Evolutionary conservation across 2,888 invertebrate species (phyloP), one percentile per base, ranked within the genome.

Genomic region (Meliscaeva auricollis): DNA sequence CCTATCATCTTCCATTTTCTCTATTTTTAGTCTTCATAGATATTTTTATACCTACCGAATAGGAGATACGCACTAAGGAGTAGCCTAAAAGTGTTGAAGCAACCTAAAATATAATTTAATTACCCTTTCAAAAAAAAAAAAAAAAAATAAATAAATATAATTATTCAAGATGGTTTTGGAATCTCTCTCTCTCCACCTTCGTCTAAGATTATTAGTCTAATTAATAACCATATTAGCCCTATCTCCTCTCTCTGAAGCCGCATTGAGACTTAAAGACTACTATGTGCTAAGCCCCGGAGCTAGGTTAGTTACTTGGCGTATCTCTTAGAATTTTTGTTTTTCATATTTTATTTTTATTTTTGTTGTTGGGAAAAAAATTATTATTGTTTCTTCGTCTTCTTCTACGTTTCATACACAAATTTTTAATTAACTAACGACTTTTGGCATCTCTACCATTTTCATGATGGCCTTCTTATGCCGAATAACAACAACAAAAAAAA

Each of bases 341-440:
- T 44, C 35, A 9, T 17, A 32, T 11, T 35, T 32, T 69, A 52
- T 58, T 50, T 9, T 70, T 58, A 68, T 22, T 22, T 32, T 48
- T 62, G 11, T 62, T 62, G 13, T 6, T 22, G 9, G 11, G 3
- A n/a, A 35, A 68, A 74, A 80, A n/a, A n/a, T n/a, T n/a, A 62
- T 74, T 44, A 54, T 68, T 56, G 70, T 30, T 75, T 56, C 48
- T 77, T 50, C 22, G 20, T 72, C 44, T 38, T 60, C 48, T 13
- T 20, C 30, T 13, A 46, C 50, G 48, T 66, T 70, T 32, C 54
- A 72, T 72, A 76, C 72, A 76, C 70, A 69, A 69, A 77, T 80
- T 85, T 85, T 85, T 85, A 85, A 85, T 85, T 85, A 85, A 85
- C 85, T 85, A 85, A 85, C 85, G 85, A 85, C 85, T 77, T 81